Base-by-base conservation (phyloP, 2,113 vertebrate genomes). In the Oncorhynchus mykiss region DNA sequence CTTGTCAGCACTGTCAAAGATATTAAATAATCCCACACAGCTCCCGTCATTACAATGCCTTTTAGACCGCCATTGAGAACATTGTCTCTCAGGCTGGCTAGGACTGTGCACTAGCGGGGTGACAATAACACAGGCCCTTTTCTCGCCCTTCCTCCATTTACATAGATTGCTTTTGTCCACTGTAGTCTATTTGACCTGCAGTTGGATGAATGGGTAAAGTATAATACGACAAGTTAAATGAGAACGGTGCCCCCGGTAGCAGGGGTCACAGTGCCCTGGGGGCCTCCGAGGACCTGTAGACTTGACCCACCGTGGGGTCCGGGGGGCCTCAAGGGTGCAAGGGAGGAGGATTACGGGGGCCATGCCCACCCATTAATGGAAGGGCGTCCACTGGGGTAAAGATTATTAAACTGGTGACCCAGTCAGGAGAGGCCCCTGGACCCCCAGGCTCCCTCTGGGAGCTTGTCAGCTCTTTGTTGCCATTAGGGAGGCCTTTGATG, bases 351-450 rank as follows among this genome's bases (percentile, higher is more conserved):
- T 83, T 80, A 85, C 72, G 73, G 75, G 70, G 73, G 57, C 80
- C 39, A 74, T 76, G 76, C 67, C 67, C 72, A 54, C 68, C 67
- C 71, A 67, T 82, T 88, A 84, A 88, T 87, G 83, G 84, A 89
- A 78, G 29, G 29, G 78, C 80, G 70, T 80, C 85, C 80, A 84
- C 65, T 3, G 72, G 77, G 76, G 82, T 14, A 54, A 75, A 77
- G 78, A 82, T 80, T 76, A 82, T 80, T 76, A 80, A 84, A 80
- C 78, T 71, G 80, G 77, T 84, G 84, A 85, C 81, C 86, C 65
- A 20, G 75, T 72, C 76, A 34, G 48, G 51, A 72, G 85, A 79
- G 84, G 70, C 68, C 81, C 24, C 66, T 3, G 25, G 24, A 31
- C 27, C 27, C 14, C 66, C 6, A 16, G 29, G 25, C 29, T 67